These are phyloP conservation scores for Chanos chanos DNA, from an alignment of 2,797 vertebrate genomes.

Conservation along the genomic window DNA sequence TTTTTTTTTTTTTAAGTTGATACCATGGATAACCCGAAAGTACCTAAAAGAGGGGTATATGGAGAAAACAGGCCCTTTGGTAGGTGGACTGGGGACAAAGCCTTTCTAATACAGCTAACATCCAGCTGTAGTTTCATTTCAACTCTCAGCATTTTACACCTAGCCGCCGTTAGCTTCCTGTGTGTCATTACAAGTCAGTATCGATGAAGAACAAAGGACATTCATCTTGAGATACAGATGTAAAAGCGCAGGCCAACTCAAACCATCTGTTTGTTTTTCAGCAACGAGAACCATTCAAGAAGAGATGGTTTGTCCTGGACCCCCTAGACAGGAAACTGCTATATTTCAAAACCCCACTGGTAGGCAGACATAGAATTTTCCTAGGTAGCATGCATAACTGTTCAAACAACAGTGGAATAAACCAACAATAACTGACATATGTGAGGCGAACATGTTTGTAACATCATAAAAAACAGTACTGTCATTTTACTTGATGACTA, in stretches of 20 bases:
- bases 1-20: constrained; percentile 63
- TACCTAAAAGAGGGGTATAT: constrained; percentile 92
- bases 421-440: not conserved
- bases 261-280: constrained; percentile 53
- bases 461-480: too few relatives aligned
- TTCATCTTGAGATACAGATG: not conserved
- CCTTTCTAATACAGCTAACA: too few relatives aligned
- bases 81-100: too few relatives aligned
- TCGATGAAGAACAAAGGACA: too few relatives aligned
- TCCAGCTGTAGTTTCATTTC: too few relatives aligned
- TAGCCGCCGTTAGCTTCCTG: too few relatives aligned
- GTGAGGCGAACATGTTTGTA: too few relatives aligned
- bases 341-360: constrained; percentile 88
- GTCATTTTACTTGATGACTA: too few relatives aligned
- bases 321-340: constrained; percentile 82
- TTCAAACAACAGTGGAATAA: not conserved
- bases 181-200: too few relatives aligned
- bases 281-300: constrained; percentile 86
- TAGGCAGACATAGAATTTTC: constrained; percentile 57
- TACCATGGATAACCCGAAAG: constrained; percentile 84
- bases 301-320: constrained; percentile 91
- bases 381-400: not conserved
- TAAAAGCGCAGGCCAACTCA: not conserved
- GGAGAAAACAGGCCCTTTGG: constrained; percentile 93
- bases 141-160: not conserved